phyloP scores from a whole-genome alignment of 1,140 invertebrate species.

The Trypoxylus dichotomus region DNA sequence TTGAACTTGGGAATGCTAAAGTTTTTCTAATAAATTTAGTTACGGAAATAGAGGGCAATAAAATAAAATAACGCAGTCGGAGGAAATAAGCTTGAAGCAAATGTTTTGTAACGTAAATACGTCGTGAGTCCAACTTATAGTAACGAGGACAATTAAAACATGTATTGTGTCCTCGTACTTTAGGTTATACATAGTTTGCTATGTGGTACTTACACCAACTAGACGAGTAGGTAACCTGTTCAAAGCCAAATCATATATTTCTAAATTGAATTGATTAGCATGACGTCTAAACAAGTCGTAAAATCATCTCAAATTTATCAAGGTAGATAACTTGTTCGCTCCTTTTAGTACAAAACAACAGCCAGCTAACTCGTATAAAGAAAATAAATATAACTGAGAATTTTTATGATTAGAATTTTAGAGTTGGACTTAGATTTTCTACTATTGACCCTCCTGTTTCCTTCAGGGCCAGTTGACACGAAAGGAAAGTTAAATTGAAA shows the following conservation, averaged over 20 bases:
- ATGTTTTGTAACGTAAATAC: background rate
- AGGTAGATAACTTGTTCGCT: background rate
- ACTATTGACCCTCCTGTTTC: too few species aligned
- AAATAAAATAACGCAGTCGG: background rate
- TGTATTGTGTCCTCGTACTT: background rate
- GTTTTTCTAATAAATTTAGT: conserved; percentile 20
- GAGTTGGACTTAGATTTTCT: too few species aligned
- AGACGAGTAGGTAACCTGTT: background rate
- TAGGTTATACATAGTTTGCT: background rate
- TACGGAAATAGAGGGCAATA: background rate
- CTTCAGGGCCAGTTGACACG: too few species aligned
- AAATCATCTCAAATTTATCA: background rate
- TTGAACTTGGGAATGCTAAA: conserved; percentile 9
- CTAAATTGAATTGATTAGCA: background rate
- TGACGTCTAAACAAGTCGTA: background rate
- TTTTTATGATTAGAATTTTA: too few species aligned
- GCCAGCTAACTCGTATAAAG: too few species aligned
- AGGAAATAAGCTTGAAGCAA: background rate
- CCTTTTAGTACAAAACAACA: background rate
- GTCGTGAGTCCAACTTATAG: background rate
- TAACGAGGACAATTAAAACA: background rate
- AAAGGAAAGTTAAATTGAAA: too few species aligned
- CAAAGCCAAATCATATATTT: background rate
- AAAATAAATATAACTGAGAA: too few species aligned
- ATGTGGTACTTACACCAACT: background rate